Base-by-base conservation (phyloP, 2,113 vertebrate species). In the Chamaea fasciata region DNA sequence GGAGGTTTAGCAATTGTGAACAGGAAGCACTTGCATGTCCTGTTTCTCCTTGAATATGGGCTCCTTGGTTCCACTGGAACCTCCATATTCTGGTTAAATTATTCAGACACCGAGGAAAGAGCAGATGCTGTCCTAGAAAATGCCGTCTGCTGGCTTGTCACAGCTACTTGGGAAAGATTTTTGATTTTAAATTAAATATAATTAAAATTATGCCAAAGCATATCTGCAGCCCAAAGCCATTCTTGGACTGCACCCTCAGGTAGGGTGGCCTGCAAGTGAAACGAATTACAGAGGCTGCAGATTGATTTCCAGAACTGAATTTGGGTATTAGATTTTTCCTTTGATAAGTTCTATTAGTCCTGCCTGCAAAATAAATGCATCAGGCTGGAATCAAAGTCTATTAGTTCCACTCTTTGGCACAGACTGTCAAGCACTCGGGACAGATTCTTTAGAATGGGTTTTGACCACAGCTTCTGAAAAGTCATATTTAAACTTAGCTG, bases 111-210 rank as follows among this genome's bases (percentile, higher is more conserved):
- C 0, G 2, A 62, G 83, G 44, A 78, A 77, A 7, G 92, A 96
- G 27, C 96, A 96, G 95, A 92, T 96, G 96, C 93, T 90, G 88
- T 35, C 93, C 88, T 82, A 95, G 95, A 96, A 95, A 97, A 47
- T 5, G 42, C 92, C 28, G 7, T 92, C 95, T 96, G 87, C 89
- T 95, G 83, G 15, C 93, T 94, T 95, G 93, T 96, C 93, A 78
- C 88, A 83, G 22, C 76, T 47, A 12, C 90, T 94, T 42, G 80
- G 73, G 76, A 9, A 78, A 37, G 86, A 37, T 64, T 28, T 89
- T 68, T 70, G 94, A 93, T 88, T 62, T 50, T 26, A 20, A 69
- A 59, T 64, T 24, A 62, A 63, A 85, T 85, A 65, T 57, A 31
- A 71, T 77, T 86, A n/a, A 16, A 57, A 19, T 15, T 2, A 83